Evolutionary conservation across 1,140 invertebrate genomes (phyloP).

Genomic region (Eupeodes corollae): DNA sequence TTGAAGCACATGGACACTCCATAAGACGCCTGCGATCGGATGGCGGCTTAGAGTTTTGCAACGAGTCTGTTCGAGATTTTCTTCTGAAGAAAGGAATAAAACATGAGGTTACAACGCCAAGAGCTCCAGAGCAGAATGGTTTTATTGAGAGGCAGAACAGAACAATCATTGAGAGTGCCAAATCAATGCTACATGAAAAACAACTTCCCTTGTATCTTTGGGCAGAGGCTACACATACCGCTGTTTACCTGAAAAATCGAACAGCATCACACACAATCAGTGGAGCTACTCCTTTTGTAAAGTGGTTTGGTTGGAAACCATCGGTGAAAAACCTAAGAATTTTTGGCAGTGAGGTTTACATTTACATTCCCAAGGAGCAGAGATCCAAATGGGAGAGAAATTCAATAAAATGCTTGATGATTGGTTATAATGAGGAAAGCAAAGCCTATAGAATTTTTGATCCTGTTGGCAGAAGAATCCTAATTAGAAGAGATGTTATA

Average conservation of each 20-base stretch:
- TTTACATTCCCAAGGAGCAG: neutral
- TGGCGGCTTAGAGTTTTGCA: neutral
- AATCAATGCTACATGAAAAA: neutral
- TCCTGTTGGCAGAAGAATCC: neutral
- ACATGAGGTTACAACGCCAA: too few relatives aligned
- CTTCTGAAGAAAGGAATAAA: too few relatives aligned
- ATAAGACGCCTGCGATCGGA: too few relatives aligned
- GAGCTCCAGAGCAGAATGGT: too few relatives aligned
- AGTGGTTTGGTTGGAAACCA: neutral
- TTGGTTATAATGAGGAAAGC: neutral
- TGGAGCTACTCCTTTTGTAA: neutral
- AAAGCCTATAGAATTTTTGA: conserved; percentile 1
- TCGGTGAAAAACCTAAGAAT: neutral
- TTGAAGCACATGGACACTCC: neutral
- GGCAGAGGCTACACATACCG: neutral
- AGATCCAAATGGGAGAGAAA: neutral
- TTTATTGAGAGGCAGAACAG: neutral
- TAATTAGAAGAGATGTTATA: conserved; percentile 1
- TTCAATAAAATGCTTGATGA: neutral
- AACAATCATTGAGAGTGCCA: neutral
- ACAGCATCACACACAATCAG: neutral
- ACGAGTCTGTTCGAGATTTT: too few relatives aligned
- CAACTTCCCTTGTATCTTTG: neutral
- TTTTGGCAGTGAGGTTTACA: neutral
- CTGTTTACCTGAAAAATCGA: neutral